Percentiles rank a stretch among this genome's conserved stretches.
These are phyloP conservation scores for Drosophila takahashii DNA, from an alignment of 1,140 invertebrate genomes.

Conservation along the genomic window DNA sequence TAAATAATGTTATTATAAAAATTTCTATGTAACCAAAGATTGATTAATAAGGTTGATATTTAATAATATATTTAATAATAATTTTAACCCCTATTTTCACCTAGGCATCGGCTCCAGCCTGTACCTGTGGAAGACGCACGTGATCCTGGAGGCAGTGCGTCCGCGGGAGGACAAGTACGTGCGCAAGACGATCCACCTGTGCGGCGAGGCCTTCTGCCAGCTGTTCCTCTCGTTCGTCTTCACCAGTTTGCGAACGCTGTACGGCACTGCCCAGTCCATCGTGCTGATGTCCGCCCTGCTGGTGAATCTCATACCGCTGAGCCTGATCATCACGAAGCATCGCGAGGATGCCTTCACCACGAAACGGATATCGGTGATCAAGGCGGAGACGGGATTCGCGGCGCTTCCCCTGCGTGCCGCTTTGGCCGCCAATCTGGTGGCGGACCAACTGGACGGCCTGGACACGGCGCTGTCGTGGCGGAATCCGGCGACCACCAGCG, in stretches of 20 bases:
- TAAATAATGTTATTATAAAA: no score
- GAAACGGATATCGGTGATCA: slow-evolving; percentile 80
- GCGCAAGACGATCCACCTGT: slow-evolving; percentile 78
- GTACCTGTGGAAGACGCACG: slow-evolving; percentile 78
- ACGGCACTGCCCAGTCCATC: slow-evolving; percentile 79
- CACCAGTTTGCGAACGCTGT: slow-evolving; percentile 80
- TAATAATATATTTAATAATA: no score
- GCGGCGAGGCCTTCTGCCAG: slow-evolving; percentile 82
- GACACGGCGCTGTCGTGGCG: slow-evolving; percentile 66
- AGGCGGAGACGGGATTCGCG: slow-evolving; percentile 68
- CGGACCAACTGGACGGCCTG: slow-evolving; percentile 78
- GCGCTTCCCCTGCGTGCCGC: slow-evolving; percentile 65
- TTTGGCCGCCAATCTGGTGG: slow-evolving; percentile 63
- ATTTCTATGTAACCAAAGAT: no score
- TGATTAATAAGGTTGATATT: no score
- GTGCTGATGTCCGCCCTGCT: slow-evolving; percentile 79
- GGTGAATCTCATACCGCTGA: slow-evolving; percentile 79
- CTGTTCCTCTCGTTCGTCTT: slow-evolving; percentile 82
- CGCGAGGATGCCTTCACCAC: slow-evolving; percentile 78
- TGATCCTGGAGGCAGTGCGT: slow-evolving; percentile 82
- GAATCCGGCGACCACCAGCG: slow-evolving; percentile 40
- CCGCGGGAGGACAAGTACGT: slow-evolving; percentile 83
- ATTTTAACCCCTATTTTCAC: background rate
- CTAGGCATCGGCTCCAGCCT: slow-evolving; percentile 79
- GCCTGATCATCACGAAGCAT: slow-evolving; percentile 81